Evolutionary conservation across 2,888 invertebrate species (phyloP).

Genomic region (Liodrosophila aerea): DNA sequence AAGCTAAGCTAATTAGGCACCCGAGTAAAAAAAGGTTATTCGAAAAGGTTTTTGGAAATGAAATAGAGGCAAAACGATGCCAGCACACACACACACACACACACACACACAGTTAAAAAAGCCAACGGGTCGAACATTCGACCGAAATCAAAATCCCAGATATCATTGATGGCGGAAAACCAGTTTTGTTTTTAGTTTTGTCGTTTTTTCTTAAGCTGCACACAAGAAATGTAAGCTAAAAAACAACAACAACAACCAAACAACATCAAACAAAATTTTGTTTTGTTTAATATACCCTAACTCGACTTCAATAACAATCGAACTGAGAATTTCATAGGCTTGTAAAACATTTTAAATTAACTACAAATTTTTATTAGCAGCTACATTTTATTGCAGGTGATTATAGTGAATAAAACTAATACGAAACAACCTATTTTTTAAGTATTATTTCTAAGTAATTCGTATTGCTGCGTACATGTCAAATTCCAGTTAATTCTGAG

Average conservation of each 20-base stretch:
- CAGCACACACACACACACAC: slow-evolving; percentile 10
- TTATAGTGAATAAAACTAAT: not conserved
- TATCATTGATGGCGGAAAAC: slow-evolving; percentile 66
- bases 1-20: slow-evolving; percentile 34
- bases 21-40: slow-evolving; percentile 22
- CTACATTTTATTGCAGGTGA: not conserved
- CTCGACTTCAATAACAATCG: slow-evolving; percentile 1
- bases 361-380: too few relatives aligned
- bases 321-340: not conserved
- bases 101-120: slow-evolving; percentile 12
- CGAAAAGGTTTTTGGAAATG: slow-evolving; percentile 17
- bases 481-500: too few relatives aligned
- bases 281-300: slow-evolving; percentile 29
- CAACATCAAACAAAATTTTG: slow-evolving; percentile 28
- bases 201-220: slow-evolving; percentile 49
- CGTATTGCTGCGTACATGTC: too few relatives aligned
- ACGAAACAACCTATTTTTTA: too few relatives aligned
- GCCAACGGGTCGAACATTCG: slow-evolving; percentile 37
- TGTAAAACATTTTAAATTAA: not conserved
- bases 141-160: slow-evolving; percentile 38
- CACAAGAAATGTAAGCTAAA: slow-evolving; percentile 59
- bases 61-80: slow-evolving; percentile 27
- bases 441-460: too few relatives aligned
- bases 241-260: slow-evolving; percentile 15
- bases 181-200: slow-evolving; percentile 44